These are phyloP conservation scores for Pteronotus mesoamericanus DNA, from an alignment of 2,797 vertebrate genomes.

Conservation along the genomic window DNA sequence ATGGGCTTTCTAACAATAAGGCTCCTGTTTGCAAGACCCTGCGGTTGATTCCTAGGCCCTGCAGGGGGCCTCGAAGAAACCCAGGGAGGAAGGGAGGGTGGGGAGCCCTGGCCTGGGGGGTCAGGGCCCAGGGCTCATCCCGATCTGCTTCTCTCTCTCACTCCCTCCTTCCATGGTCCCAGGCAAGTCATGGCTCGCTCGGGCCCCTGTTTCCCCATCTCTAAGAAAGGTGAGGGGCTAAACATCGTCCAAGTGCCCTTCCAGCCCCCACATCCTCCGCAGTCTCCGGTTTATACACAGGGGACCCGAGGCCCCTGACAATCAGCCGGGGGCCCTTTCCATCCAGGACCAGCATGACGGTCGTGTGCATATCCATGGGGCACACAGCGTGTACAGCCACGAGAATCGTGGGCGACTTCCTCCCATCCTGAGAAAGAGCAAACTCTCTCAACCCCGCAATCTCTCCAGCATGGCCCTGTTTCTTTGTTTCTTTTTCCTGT, in stretches of 20 bases:
- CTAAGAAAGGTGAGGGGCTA: neutral
- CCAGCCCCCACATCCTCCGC: neutral
- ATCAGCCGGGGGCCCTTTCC: neutral
- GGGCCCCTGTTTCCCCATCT: neutral
- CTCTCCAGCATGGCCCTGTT: neutral
- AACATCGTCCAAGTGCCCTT: neutral
- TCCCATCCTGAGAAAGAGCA: neutral
- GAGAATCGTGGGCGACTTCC: fast-evolving
- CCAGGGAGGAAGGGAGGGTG: fast-evolving
- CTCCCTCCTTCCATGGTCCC: neutral
- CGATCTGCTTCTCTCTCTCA: neutral
- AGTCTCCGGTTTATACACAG: neutral
- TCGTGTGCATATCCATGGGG: fast-evolving
- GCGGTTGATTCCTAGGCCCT: neutral
- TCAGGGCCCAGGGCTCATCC: neutral
- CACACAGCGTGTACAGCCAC: fast-evolving
- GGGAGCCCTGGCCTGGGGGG: no score
- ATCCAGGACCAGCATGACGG: fast-evolving
- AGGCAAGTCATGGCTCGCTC: fast-evolving
- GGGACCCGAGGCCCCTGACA: fast-evolving
- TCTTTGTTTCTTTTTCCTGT: neutral
- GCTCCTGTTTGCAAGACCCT: neutral
- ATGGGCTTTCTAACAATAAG: neutral
- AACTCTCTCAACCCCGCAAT: no score
- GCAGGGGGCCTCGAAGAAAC: neutral